Percentiles rank a stretch among this genome's conserved stretches.
Conservation (phyloP, 2,797 vertebrate species). For the Coccyzus lansbergi region DNA sequence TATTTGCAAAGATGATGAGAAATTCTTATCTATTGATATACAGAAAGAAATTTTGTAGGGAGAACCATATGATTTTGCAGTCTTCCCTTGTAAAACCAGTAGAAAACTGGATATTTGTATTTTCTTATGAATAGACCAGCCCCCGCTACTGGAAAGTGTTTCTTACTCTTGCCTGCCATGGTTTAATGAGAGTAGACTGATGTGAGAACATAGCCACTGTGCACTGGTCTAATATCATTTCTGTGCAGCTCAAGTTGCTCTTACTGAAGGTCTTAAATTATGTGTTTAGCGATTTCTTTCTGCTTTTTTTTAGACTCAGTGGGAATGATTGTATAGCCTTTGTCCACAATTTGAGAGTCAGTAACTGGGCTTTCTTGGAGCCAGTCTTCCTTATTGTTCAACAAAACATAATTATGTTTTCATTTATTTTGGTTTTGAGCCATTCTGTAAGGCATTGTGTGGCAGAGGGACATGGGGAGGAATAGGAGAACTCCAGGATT, state of each 20-base stretch:
- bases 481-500: not conserved
- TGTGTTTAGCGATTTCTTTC: not conserved
- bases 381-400: not conserved
- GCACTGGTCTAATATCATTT: not conserved
- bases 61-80: not conserved
- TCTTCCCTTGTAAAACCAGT: not conserved
- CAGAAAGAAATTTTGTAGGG: not conserved
- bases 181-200: not conserved
- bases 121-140: not conserved
- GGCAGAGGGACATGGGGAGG: not conserved
- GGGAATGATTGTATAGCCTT: not conserved
- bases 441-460: not conserved
- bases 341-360: not conserved
- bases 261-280: not conserved
- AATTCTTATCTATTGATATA: not conserved
- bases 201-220: not conserved
- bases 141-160: not conserved
- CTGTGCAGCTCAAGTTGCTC: not conserved
- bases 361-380: not conserved
- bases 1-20: not conserved
- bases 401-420: not conserved
- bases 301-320: not conserved
- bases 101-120: not conserved
- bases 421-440: not conserved
- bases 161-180: not conserved